Conservation (phyloP, 2,797 vertebrate species). For the Sebastes cheni region DNA sequence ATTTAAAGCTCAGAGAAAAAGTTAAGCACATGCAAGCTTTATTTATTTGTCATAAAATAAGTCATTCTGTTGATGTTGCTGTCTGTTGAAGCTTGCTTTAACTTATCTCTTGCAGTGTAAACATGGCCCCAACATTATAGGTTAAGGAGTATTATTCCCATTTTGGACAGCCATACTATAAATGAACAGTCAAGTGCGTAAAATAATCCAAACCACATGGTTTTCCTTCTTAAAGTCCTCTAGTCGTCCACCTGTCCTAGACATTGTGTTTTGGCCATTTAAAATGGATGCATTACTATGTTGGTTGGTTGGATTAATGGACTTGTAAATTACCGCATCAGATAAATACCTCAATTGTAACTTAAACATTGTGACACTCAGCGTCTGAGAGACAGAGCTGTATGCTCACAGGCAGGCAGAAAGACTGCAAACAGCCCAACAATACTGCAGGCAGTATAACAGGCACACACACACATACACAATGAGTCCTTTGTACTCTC, state of each 20-base stretch:
- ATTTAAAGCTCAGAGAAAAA: neutral
- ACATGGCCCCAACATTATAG: neutral
- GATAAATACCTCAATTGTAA: neutral
- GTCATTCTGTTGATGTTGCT: neutral
- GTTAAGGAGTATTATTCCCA: neutral
- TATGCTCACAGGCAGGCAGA: slow-evolving; percentile 32
- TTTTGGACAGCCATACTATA: neutral
- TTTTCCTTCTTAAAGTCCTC: neutral
- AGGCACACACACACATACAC: slow-evolving; percentile 59
- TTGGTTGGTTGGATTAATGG: neutral
- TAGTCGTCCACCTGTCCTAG: neutral
- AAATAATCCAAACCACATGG: neutral
- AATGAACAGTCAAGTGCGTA: neutral
- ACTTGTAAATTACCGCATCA: neutral
- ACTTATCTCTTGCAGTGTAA: neutral
- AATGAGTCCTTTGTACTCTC: slow-evolving; percentile 80
- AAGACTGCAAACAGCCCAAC: slow-evolving; percentile 67
- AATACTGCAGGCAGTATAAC: slow-evolving; percentile 59
- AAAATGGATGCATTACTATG: neutral
- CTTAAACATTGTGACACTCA: neutral
- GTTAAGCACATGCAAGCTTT: neutral
- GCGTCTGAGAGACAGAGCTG: slow-evolving; percentile 41
- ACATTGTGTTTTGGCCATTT: neutral
- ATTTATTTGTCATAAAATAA: neutral
- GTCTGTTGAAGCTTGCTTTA: neutral